phyloP scores from a whole-genome alignment of 2,888 invertebrate genomes.

The Watsonalla binaria region DNA sequence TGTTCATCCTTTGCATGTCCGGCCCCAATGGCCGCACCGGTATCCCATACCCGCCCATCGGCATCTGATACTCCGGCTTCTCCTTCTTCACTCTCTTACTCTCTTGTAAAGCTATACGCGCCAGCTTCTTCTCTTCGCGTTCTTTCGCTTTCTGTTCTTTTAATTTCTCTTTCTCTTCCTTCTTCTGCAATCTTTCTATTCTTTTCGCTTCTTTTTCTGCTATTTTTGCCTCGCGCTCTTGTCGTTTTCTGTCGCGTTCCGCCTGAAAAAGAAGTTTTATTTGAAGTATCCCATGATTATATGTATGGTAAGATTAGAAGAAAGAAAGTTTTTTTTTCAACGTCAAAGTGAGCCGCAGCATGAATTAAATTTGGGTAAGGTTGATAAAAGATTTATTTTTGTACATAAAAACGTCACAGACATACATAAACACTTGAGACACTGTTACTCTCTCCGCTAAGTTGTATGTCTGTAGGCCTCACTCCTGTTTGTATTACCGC shows the following conservation, averaged over 20 bases:
- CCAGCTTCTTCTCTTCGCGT: constrained; percentile 65
- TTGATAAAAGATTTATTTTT: too few relatives aligned
- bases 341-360: too few relatives aligned
- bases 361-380: too few relatives aligned
- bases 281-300: too few relatives aligned
- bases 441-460: too few relatives aligned
- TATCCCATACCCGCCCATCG: constrained; percentile 27
- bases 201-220: constrained; percentile 71
- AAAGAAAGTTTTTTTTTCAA: too few relatives aligned
- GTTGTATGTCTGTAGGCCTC: too few relatives aligned
- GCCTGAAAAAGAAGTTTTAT: constrained; percentile 38
- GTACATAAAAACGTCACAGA: too few relatives aligned
- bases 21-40: constrained; percentile 18
- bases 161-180: constrained; percentile 67
- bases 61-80: constrained; percentile 35
- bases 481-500: too few relatives aligned
- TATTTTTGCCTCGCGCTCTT: constrained; percentile 72
- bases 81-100: constrained; percentile 62
- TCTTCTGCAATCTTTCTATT: constrained; percentile 68
- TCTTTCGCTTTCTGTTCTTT: constrained; percentile 72
- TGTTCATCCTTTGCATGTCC: constrained; percentile 14
- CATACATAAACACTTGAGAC: too few relatives aligned
- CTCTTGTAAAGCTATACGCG: constrained; percentile 63
- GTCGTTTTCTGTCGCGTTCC: constrained; percentile 76
- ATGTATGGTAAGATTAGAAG: too few relatives aligned